Percentiles rank a stretch among this genome's conserved stretches.
phyloP scores from a whole-genome alignment of 2,113 vertebrate genomes.

The Siniperca chuatsi region DNA sequence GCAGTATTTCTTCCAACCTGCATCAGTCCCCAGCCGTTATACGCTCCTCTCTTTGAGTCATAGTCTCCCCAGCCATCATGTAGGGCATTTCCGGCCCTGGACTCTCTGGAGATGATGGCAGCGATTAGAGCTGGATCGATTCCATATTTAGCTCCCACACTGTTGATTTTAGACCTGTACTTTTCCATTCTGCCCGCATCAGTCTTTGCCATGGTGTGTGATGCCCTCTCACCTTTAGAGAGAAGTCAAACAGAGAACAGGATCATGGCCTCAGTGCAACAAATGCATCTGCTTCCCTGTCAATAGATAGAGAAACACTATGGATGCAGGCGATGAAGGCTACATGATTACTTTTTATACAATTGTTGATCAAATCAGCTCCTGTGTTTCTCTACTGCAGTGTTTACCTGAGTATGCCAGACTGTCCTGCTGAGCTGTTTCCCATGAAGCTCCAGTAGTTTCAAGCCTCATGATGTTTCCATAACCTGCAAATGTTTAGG shows the following conservation, averaged over 20 bases:
- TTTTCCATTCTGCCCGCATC: slow-evolving; percentile 45
- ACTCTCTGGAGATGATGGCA: slow-evolving; percentile 77
- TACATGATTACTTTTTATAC: neutral
- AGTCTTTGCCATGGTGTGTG: slow-evolving; percentile 51
- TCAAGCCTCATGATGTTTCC: slow-evolving; percentile 42
- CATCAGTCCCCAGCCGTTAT: slow-evolving; percentile 63
- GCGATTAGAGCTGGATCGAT: slow-evolving; percentile 69
- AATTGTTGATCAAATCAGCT: neutral
- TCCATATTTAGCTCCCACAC: neutral
- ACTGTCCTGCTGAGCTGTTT: slow-evolving; percentile 46
- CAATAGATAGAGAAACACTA: neutral
- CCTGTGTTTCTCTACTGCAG: neutral
- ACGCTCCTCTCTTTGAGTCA: neutral
- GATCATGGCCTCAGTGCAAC: neutral
- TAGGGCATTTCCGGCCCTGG: slow-evolving; percentile 65
- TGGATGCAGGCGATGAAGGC: neutral
- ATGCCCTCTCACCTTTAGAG: slow-evolving; percentile 41
- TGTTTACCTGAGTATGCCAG: slow-evolving; percentile 42
- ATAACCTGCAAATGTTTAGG: slow-evolving; percentile 19
- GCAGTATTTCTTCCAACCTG: slow-evolving; percentile 50
- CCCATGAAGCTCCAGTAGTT: slow-evolving; percentile 22
- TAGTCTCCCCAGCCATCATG: slow-evolving; percentile 37
- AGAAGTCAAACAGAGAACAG: neutral
- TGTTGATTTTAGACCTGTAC: slow-evolving; percentile 49
- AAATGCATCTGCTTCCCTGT: neutral